Percentiles rank a stretch among this genome's conserved stretches.
These are phyloP conservation scores for Stercorarius parasiticus DNA, from an alignment of 2,113 vertebrate genomes.

Conservation along the genomic window DNA sequence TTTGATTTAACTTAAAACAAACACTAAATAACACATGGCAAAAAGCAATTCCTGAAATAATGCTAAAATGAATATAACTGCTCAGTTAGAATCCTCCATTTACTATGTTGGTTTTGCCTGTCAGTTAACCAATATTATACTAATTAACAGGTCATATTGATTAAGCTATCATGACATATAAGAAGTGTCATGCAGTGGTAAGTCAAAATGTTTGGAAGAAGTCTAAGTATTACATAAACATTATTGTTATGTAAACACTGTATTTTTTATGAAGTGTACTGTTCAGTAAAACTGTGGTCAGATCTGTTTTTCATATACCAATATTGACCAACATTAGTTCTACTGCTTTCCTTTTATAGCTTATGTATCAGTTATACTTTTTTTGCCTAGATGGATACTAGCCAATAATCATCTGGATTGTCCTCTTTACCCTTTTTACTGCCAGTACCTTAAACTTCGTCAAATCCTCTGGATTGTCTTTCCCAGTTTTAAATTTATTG, in stretches of 20 bases:
- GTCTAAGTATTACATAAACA: neutral
- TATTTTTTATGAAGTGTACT: neutral
- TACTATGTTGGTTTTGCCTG: neutral
- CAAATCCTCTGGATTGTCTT: neutral
- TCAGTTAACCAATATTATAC: neutral
- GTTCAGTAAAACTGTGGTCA: neutral
- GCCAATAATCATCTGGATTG: neutral
- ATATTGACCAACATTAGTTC: neutral
- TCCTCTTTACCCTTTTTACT: neutral
- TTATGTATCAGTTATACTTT: neutral
- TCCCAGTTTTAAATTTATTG: neutral
- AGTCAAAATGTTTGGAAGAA: neutral
- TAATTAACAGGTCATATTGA: neutral
- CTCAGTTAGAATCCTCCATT: neutral
- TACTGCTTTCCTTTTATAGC: neutral
- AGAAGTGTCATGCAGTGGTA: neutral
- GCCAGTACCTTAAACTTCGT: neutral
- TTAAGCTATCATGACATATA: neutral
- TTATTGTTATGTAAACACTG: neutral
- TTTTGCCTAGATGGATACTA: neutral
- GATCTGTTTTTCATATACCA: neutral
- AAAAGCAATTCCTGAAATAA: neutral
- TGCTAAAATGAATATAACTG: neutral
- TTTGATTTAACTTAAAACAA: neutral
- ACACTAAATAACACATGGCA: neutral